phyloP scores from a whole-genome alignment of 2,888 invertebrate species.

The Xiphydria camelus region DNA sequence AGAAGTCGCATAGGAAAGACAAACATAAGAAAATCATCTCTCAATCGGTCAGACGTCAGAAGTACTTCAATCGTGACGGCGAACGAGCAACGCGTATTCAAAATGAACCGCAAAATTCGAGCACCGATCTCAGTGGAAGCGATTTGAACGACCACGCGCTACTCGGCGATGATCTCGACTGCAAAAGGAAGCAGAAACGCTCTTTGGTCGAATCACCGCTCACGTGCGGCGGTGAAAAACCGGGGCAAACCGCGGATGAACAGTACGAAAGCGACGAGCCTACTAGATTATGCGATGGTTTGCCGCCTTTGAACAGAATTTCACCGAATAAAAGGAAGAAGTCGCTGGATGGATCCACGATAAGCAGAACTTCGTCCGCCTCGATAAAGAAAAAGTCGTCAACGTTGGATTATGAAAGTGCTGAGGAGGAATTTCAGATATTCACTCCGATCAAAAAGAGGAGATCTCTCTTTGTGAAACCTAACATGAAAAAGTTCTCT shows the following conservation, averaged over 20 bases:
- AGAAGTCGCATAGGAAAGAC: slow-evolving; percentile 47
- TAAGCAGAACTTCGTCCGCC: slow-evolving; percentile 1
- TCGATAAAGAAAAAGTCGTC: slow-evolving; percentile 16
- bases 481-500: neutral
- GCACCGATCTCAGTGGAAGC: neutral
- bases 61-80: slow-evolving; percentile 25
- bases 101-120: neutral
- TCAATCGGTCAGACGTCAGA: slow-evolving; percentile 31
- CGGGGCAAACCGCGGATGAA: no score
- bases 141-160: neutral
- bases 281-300: neutral
- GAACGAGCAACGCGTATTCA: slow-evolving; percentile 5
- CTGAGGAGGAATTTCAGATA: slow-evolving; percentile 44
- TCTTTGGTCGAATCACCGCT: neutral
- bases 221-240: neutral
- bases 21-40: slow-evolving; percentile 41
- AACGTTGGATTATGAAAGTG: slow-evolving; percentile 20
- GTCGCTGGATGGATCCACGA: neutral
- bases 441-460: slow-evolving; percentile 47
- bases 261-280: no score
- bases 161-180: neutral
- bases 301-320: slow-evolving; percentile 2
- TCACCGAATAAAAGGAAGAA: slow-evolving; percentile 26
- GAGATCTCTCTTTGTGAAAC: slow-evolving; percentile 20
- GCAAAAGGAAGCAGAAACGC: neutral